Conservation (phyloP, 2,113 vertebrate genomes). For the Pedetes capensis region DNA sequence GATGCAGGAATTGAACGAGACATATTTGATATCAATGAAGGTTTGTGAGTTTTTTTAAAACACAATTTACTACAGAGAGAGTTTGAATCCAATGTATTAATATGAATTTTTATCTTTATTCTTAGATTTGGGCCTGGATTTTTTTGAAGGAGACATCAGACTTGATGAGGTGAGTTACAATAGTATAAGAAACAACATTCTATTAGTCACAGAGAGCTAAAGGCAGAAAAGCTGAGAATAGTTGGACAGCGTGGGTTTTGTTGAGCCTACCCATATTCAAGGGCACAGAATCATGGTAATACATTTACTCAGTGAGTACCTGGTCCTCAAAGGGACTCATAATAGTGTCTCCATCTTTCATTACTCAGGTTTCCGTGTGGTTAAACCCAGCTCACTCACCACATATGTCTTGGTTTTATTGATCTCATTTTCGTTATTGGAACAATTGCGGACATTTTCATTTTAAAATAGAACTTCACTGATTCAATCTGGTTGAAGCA, state of each 20-base stretch:
- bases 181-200: not conserved
- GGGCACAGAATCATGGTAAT: not conserved
- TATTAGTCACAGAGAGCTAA: not conserved
- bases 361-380: not conserved
- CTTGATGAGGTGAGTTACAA: slow-evolving; percentile 84
- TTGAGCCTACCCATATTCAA: slow-evolving; percentile 7
- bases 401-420: not conserved
- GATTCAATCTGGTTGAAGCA: not conserved
- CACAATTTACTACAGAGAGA: not conserved
- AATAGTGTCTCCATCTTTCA: slow-evolving; percentile 16
- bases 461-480: slow-evolving; percentile 19
- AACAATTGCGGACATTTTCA: not conserved
- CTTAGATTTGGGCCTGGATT: slow-evolving; percentile 87
- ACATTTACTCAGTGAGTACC: not conserved
- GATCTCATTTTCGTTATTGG: slow-evolving; percentile 12
- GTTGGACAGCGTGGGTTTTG: not conserved
- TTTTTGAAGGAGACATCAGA: slow-evolving; percentile 92
- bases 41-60: slow-evolving; percentile 79
- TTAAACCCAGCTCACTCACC: not conserved
- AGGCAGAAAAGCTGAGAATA: not conserved
- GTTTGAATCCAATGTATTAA: slow-evolving; percentile 45
- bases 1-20: slow-evolving; percentile 89
- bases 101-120: slow-evolving; percentile 58
- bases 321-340: slow-evolving; percentile 23
- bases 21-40: slow-evolving; percentile 96